Base-by-base conservation (phyloP, 2,888 invertebrate genomes). In the Archips xylosteana region DNA sequence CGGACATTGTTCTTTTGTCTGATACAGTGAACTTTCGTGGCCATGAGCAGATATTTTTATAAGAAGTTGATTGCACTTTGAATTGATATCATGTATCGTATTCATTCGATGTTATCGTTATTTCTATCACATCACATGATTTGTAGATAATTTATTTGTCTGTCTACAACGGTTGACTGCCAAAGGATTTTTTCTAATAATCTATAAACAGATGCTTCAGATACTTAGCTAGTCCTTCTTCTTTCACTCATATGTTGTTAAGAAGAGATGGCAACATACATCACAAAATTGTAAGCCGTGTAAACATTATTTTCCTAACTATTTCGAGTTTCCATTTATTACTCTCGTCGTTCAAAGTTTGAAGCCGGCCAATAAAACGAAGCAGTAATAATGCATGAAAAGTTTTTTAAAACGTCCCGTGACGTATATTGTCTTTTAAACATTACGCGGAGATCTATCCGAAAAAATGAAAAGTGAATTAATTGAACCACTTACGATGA, bases 291-390 rank as follows among this genome's bases (percentile, higher is more conserved):
- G 12, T 42, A 71, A 51, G 42, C 49, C 39, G 51, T 61, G n/a
- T 71, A 51, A 71, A 65, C 65, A 71, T 10, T 51, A 42, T 66
- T n/a, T 39, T 60, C 65, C n/a, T 12, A 42, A 66, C 65, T 54
- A 66, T 66, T 66, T 54, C 23, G 5, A 66, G 15, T 66, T 54
- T 23, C 42, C 4, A 45, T 63, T 32, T 45, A 45, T 63, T 32
- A 63, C 45, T 23, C 2, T 49, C 47, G 59, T 49, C 8, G 15
- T 63, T 64, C 47, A 54, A 39, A 39, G 47, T 70, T 64, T 36
- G 57, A 70, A 63, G 63, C 36, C 45, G 4, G 57, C 6, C 57
- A 3, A 57, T 15, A 15, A 54, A 57, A 57, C 57, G 57, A 23
- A 54, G 32, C 57, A 32, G 32, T 57, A 39, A 49, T 36, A 59